Evolutionary conservation across 23 tunicate genomes (phyloP), one percentile per base, ranked within the genome.

Genomic region (Clavelina lepadiformis): DNA sequence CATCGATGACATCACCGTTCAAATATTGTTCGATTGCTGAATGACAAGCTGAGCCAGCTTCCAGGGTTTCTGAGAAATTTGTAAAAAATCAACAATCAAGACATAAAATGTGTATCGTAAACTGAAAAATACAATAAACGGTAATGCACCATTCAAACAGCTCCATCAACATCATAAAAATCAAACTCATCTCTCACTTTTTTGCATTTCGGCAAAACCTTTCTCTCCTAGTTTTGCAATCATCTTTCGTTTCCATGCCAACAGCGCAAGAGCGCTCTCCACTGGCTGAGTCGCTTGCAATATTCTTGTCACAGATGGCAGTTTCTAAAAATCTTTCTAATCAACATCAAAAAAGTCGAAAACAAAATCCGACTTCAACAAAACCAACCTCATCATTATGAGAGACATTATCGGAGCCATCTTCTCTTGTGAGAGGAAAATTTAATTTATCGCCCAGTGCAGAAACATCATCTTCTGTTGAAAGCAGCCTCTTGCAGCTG

Each of bases 211-310:
- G 2, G 35, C 0, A 61, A 80, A 88, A 26, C 78, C 68, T 61
- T 73, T 77, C 38, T 79, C 81, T 22, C 96, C 96, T 33, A 88
- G 3, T 61, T 79, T 28, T 29, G 26, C 38, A 5, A 73, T 88
- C 78, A 73, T 79, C 41, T 88, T 88, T 21, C 63, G 61, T 49
- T 80, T 88, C 96, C 96, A 88, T 15, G 54, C 61, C 5, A 47
- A 36, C 26, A 88, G 58, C 22, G 54, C 44, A 2, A 79, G 64
- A 46, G 46, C 35, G 21, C n/a, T 34, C 32, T 82, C 77, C 3
- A 58, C 56, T 5, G 81, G 38, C 59, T 80, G 67, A 3, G 96
- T 88, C 34, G 51, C 53, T 32, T 37, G 35, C 68, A 88, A 58
- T 13, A 88, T 51, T 1, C 68, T 61, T 11, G 78, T 73, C 31